A percentile compares a stretch with the other conserved stretches of the same genome.
phyloP scores from a whole-genome alignment of 2,113 vertebrate genomes.

The Melozone crissalis region DNA sequence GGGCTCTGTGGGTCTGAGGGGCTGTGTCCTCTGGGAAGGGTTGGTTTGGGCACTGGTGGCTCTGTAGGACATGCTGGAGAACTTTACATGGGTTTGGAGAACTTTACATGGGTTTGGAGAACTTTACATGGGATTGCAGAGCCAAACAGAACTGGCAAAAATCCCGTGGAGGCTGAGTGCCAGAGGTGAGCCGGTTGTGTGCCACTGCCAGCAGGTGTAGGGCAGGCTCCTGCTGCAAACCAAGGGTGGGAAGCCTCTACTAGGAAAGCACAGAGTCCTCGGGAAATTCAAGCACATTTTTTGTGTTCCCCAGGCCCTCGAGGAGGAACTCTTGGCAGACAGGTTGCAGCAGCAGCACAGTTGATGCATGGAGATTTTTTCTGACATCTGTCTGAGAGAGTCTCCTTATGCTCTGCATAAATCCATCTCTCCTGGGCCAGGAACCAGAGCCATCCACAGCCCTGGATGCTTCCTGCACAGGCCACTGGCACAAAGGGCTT shows the following conservation, averaged over 20 bases:
- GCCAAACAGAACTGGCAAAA: not conserved
- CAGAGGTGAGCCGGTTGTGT: not conserved
- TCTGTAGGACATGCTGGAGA: not conserved
- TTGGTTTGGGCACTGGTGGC: not conserved
- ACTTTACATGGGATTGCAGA: not conserved
- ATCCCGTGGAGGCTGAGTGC: fast-evolving
- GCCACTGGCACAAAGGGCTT: not conserved
- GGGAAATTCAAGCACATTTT: not conserved
- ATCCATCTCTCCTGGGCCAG: not conserved
- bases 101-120: not conserved
- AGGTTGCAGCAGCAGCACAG: not conserved
- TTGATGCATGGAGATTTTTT: not conserved
- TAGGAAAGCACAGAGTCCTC: not conserved
- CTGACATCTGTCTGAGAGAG: not conserved
- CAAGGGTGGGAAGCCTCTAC: not conserved
- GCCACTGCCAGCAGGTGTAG: not conserved
- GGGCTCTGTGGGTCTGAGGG: not conserved
- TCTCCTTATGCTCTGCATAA: not conserved
- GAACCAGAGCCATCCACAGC: not conserved
- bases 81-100: not conserved
- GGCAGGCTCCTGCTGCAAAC: not conserved
- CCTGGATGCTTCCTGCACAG: not conserved
- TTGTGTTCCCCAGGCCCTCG: not conserved
- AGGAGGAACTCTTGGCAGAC: not conserved
- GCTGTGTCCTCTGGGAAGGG: not conserved